phyloP scores from a whole-genome alignment of 1,140 invertebrate species.

The Anadara kagoshimensis region DNA sequence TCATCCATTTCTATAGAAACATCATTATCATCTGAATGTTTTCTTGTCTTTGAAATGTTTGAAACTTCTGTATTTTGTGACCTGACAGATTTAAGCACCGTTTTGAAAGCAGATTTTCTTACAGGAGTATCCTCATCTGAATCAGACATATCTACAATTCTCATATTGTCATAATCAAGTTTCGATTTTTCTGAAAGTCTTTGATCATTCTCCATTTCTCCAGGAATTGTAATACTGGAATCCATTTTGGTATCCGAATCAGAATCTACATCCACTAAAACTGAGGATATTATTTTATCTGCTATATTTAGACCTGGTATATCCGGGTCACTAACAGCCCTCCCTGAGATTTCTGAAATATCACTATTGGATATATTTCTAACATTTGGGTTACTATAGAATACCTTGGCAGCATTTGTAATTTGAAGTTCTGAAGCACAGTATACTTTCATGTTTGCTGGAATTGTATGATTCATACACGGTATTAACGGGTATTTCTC shows the following conservation, averaged over 20 bases:
- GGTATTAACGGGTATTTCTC: constrained; percentile 66
- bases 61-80: constrained; percentile 21
- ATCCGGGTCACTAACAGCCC: constrained; percentile 52
- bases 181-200: background rate
- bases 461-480: constrained; percentile 66
- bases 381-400: constrained; percentile 55
- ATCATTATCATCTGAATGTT: background rate
- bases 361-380: constrained; percentile 43
- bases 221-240: background rate
- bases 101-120: constrained; percentile 26
- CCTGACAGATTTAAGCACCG: constrained; percentile 9
- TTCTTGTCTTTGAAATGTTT: constrained; percentile 16
- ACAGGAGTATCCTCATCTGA: constrained; percentile 16
- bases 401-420: constrained; percentile 43
- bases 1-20: constrained; percentile 7
- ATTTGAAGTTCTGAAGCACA: constrained; percentile 57
- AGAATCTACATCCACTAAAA: too few relatives aligned
- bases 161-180: background rate
- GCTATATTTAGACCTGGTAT: constrained; percentile 26
- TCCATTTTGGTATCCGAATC: background rate
- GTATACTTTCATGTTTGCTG: constrained; percentile 68
- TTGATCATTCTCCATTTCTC: constrained; percentile 4
- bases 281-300: too few relatives aligned
- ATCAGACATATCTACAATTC: constrained; percentile 29
- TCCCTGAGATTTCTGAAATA: constrained; percentile 33